Evolutionary conservation across 2,797 vertebrate genomes (phyloP), one percentile per base, ranked within the genome.

Genomic region (Choloepus didactylus): DNA sequence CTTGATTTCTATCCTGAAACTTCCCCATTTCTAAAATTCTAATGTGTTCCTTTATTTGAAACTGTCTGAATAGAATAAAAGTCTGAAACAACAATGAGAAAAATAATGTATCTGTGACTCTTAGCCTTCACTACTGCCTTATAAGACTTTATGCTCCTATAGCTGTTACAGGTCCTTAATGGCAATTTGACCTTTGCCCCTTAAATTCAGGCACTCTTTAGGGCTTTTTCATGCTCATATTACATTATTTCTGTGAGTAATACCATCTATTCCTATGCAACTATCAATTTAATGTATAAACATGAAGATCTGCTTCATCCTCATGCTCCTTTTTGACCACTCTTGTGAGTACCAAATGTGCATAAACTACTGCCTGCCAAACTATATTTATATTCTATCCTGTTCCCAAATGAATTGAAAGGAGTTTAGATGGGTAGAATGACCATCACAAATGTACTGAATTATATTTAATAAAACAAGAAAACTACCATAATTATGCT

Each of bases 1-100:
- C 89, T 95, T 49, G 25, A 93, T 67, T 93, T 91, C 62, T 88
- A 60, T 72, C 16, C 29, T 89, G 25, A 89, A 95, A 87, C 31
- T 67, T 44, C 85, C 8, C 11, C 82, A 35, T 19, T 6, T 59
- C 83, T 23, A 87, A 87, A 96, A 94, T 59, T 11, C 19, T 69
- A 79, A 29, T 18, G 1, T 21, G 29, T 84, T 72, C 11, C 54
- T 92, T 70, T 77, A 67, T 70, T 73, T 73, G 85, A 35, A 88
- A 66, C 10, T 89, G 16, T 82, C 67, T 75, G 46, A 79, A 80
- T 2, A 73, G 51, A 92, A 90, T 51, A 49, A 79, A 82, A 67
- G 41, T 64, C 64, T 86, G 77, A 49, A 86, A 66, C 4, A 85
- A 25, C 21, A 89, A 64, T 4, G 14, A 79, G 38, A 70, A 85